phyloP scores from a whole-genome alignment of 2,888 invertebrate genomes.

The Dasysyrphus tricinctus region DNA sequence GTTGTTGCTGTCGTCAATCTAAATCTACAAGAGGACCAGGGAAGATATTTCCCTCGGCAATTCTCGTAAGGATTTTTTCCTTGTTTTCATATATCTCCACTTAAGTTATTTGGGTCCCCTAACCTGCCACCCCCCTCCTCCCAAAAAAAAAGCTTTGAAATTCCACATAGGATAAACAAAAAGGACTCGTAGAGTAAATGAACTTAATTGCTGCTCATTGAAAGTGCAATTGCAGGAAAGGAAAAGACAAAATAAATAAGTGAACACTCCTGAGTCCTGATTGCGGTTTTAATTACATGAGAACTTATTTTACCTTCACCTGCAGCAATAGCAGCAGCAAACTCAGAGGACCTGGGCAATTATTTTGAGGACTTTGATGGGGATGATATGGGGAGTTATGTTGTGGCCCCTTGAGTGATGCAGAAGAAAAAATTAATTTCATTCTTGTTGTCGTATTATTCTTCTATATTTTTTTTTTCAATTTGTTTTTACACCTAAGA shows the following conservation, averaged over 20 bases:
- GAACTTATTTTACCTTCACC: conserved; percentile 75
- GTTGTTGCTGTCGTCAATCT: conserved; percentile 54
- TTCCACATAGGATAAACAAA: conserved; percentile 35
- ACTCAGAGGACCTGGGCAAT: conserved; percentile 65
- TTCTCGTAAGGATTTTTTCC: conserved; percentile 42
- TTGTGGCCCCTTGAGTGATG: conserved; percentile 34
- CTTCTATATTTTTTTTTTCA: conserved; percentile 66
- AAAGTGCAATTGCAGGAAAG: conserved; percentile 68
- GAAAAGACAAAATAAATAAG: conserved; percentile 68
- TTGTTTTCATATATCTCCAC: conserved; percentile 60
- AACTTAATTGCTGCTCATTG: conserved; percentile 75
- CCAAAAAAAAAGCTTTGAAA: conserved; percentile 30
- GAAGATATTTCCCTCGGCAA: conserved; percentile 62
- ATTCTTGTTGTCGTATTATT: conserved; percentile 48
- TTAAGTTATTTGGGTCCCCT: conserved; percentile 50
- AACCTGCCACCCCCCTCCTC: background rate
- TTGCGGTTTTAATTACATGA: conserved; percentile 79
- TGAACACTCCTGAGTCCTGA: conserved; percentile 77
- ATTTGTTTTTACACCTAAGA: conserved; percentile 82
- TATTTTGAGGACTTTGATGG: conserved; percentile 44
- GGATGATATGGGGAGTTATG: background rate
- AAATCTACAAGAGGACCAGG: conserved; percentile 55
- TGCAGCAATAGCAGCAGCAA: conserved; percentile 40
- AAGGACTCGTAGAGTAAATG: conserved; percentile 70
- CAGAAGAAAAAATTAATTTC: conserved; percentile 68